These are phyloP conservation scores for Sclerodermus sp. DNA, from an alignment of 2,888 invertebrate genomes.

Conservation along the genomic window DNA sequence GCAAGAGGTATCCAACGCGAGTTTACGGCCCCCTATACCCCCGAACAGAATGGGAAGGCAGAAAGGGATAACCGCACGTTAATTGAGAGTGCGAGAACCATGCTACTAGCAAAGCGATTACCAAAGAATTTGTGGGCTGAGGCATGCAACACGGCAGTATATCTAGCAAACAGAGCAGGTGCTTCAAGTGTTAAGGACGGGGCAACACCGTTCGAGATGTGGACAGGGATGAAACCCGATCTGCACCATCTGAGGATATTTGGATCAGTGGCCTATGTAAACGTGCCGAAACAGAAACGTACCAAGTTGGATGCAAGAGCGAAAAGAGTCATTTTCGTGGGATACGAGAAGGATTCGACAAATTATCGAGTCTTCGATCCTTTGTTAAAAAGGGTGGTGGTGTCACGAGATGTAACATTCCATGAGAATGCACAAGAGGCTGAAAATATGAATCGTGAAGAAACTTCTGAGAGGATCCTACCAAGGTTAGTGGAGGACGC, in stretches of 20 bases:
- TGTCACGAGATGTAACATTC: slow-evolving; percentile 32
- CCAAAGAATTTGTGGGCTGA: slow-evolving; percentile 6
- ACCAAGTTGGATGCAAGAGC: slow-evolving; percentile 25
- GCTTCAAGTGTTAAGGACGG: neutral
- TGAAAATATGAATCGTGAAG: neutral
- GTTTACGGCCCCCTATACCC: slow-evolving; percentile 27
- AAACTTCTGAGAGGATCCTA: neutral
- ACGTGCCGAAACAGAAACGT: slow-evolving; percentile 21
- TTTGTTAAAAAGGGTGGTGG: slow-evolving; percentile 16
- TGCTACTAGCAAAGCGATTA: slow-evolving; percentile 2
- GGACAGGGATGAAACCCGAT: slow-evolving; percentile 22
- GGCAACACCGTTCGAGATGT: slow-evolving; percentile 5
- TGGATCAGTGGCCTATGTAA: slow-evolving; percentile 22
- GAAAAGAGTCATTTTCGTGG: slow-evolving; percentile 17
- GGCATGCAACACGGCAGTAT: slow-evolving; percentile 9
- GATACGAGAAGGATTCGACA: slow-evolving; percentile 20
- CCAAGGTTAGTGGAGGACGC: neutral
- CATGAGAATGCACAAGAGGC: no score
- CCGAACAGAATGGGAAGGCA: slow-evolving; percentile 31
- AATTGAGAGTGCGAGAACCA: slow-evolving; percentile 30
- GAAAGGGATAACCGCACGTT: slow-evolving; percentile 36
- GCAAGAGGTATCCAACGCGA: slow-evolving; percentile 22
- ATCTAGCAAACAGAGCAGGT: slow-evolving; percentile 2
- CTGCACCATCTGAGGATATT: slow-evolving; percentile 26
- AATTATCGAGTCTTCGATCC: slow-evolving; percentile 34